Evolutionary conservation across 2,797 vertebrate species (phyloP).

Genomic region (Agapornis canus): DNA sequence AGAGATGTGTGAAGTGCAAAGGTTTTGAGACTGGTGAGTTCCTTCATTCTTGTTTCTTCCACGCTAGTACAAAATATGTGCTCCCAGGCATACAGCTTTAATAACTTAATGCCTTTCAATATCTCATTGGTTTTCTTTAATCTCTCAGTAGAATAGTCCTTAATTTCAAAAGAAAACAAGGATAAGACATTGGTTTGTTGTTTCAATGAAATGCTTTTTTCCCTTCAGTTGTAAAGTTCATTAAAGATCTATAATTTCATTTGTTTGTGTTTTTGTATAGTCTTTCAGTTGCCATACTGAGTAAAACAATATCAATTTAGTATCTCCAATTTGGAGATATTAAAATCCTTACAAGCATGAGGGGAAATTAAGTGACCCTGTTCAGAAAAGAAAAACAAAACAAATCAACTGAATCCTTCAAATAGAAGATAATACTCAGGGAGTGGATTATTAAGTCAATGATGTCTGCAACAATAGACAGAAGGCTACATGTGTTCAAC

Average conservation of each 20-base stretch:
- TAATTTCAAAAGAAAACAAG: slow-evolving; percentile 15
- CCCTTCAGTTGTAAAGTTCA: background rate
- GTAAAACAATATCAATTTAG: background rate
- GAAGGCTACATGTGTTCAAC: background rate
- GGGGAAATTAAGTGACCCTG: background rate
- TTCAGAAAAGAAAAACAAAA: background rate
- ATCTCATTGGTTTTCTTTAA: slow-evolving; percentile 98
- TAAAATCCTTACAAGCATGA: background rate
- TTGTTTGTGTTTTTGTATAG: background rate
- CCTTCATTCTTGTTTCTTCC: slow-evolving; percentile 91
- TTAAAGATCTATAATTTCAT: background rate
- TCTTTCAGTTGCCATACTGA: background rate
- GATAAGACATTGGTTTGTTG: background rate
- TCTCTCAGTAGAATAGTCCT: slow-evolving; percentile 97
- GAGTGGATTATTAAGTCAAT: background rate
- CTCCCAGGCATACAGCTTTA: slow-evolving; percentile 98
- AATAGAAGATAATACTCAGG: background rate
- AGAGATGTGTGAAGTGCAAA: slow-evolving; percentile 96
- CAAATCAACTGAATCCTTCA: background rate
- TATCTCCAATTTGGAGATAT: background rate
- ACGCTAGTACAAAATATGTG: slow-evolving; percentile 94
- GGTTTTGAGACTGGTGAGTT: slow-evolving; percentile 92
- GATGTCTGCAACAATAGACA: background rate
- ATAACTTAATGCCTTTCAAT: slow-evolving; percentile 94
- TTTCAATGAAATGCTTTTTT: background rate